Conservation (phyloP, 2,888 invertebrate genomes). For the Tromatobia lineatoria region DNA sequence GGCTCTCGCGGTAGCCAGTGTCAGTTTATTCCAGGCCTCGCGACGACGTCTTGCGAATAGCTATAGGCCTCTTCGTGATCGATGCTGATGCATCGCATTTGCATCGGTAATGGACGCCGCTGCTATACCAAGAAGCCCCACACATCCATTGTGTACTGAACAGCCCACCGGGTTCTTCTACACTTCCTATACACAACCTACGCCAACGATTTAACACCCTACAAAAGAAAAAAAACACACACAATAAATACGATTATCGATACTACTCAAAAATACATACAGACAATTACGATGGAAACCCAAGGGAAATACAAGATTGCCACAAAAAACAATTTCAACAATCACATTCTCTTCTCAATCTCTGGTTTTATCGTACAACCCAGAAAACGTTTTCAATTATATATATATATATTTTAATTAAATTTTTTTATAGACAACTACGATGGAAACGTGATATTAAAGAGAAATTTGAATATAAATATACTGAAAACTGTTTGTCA, state of each 20-base stretch:
- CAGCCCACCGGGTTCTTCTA: not conserved
- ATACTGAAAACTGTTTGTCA: too few relatives aligned
- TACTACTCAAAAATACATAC: slow-evolving; percentile 1
- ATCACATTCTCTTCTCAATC: too few relatives aligned
- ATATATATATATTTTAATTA: too few relatives aligned
- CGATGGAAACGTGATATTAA: too few relatives aligned
- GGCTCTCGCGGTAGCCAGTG: slow-evolving; percentile 39
- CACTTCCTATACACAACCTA: slow-evolving; percentile 7
- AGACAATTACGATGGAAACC: not conserved
- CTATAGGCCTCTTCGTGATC: slow-evolving; percentile 49
- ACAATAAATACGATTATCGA: not conserved
- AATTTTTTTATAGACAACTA: too few relatives aligned
- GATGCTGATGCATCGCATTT: slow-evolving; percentile 62
- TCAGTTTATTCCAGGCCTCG: slow-evolving; percentile 53
- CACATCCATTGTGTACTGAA: not conserved
- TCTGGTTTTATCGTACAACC: too few relatives aligned
- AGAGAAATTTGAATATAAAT: too few relatives aligned
- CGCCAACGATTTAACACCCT: not conserved
- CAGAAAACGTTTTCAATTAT: too few relatives aligned
- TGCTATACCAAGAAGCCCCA: slow-evolving; percentile 18
- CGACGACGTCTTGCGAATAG: slow-evolving; percentile 44
- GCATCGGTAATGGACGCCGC: slow-evolving; percentile 52
- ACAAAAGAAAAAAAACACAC: not conserved
- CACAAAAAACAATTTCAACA: too few relatives aligned
- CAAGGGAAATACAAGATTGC: not conserved